A percentile compares a stretch with the other conserved stretches of the same genome.
Evolutionary conservation across 2,888 invertebrate species (phyloP).

Genomic region (Epirrhoe alternata): DNA sequence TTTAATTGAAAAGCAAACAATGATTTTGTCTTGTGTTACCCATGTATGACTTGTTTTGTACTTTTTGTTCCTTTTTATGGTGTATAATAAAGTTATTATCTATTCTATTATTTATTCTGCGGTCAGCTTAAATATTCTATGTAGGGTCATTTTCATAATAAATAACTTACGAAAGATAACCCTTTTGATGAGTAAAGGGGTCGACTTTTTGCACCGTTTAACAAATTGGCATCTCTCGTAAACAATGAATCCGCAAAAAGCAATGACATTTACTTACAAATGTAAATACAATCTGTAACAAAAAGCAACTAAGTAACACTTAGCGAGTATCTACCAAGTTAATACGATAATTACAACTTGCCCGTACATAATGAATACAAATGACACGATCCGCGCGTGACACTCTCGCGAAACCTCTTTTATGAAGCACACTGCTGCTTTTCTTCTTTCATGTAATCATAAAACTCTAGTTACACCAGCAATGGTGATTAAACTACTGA

Average conservation of each 20-base stretch:
- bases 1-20: no score
- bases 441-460: neutral
- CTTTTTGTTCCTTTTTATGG: no score
- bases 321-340: slow-evolving; percentile 51
- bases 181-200: neutral
- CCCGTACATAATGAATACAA: slow-evolving; percentile 61
- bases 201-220: slow-evolving; percentile 6
- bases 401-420: slow-evolving; percentile 9
- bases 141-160: no score
- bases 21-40: no score
- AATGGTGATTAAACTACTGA: slow-evolving; percentile 8
- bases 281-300: slow-evolving; percentile 49
- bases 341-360: slow-evolving; percentile 64
- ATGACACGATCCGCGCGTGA: slow-evolving; percentile 49
- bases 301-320: slow-evolving; percentile 54
- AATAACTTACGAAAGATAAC: neutral
- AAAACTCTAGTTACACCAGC: slow-evolving; percentile 1
- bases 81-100: no score
- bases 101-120: no score
- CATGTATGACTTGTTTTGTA: no score
- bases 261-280: slow-evolving; percentile 41
- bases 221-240: slow-evolving; percentile 20
- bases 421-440: slow-evolving; percentile 19
- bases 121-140: no score
- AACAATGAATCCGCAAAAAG: slow-evolving; percentile 25